These are phyloP conservation scores for Conus canariensis DNA, from an alignment of 2,888 invertebrate species.

Conservation along the genomic window DNA sequence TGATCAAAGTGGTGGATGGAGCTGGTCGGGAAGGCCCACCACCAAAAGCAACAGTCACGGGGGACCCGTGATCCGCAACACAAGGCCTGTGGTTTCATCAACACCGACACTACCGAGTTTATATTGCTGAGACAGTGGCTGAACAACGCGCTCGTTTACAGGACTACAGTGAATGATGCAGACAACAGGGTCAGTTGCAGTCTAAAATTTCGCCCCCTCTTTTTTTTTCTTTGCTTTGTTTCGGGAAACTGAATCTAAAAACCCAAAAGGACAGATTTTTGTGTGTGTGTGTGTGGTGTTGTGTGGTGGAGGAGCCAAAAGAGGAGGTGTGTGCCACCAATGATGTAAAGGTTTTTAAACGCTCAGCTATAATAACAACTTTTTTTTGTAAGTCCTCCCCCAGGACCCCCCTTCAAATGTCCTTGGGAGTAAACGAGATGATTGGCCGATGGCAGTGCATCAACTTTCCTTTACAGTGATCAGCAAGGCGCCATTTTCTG, in stretches of 20 bases:
- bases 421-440: slow-evolving; percentile 54
- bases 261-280: too few relatives aligned
- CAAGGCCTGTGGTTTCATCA: slow-evolving; percentile 52
- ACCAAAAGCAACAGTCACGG: slow-evolving; percentile 62
- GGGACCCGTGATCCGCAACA: slow-evolving; percentile 65
- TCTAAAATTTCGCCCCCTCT: neutral
- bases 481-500: slow-evolving; percentile 42
- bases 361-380: too few relatives aligned
- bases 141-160: slow-evolving; percentile 60
- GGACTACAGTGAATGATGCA: slow-evolving; percentile 55
- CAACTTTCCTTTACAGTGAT: slow-evolving; percentile 58
- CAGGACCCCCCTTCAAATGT: slow-evolving; percentile 61
- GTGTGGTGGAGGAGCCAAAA: too few relatives aligned
- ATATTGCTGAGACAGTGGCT: slow-evolving; percentile 40
- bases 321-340: too few relatives aligned
- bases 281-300: too few relatives aligned
- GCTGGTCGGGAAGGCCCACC: slow-evolving; percentile 33
- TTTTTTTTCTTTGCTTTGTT: neutral
- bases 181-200: neutral
- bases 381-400: slow-evolving; percentile 5
- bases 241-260: too few relatives aligned
- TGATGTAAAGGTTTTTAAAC: too few relatives aligned
- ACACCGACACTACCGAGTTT: slow-evolving; percentile 53
- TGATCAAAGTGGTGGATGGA: slow-evolving; percentile 46
- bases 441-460: slow-evolving; percentile 57